These are phyloP conservation scores for Xestobium rufovillosum DNA, from an alignment of 2,888 invertebrate species.

Conservation along the genomic window DNA sequence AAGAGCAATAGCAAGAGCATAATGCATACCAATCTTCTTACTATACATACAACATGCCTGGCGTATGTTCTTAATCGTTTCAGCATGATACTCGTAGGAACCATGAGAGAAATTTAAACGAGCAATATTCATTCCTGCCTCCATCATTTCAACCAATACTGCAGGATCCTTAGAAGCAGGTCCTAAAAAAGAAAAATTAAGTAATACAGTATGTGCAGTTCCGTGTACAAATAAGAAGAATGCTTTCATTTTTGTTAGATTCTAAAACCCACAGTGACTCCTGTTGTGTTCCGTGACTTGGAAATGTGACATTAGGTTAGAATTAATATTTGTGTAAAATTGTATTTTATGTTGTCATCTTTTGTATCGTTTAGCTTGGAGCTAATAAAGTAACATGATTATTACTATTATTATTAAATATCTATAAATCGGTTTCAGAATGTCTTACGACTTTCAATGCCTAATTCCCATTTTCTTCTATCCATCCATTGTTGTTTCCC, in stretches of 20 bases:
- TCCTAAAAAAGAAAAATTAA: slow-evolving; percentile 41
- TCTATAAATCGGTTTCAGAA: no score
- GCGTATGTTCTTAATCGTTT: slow-evolving; percentile 88
- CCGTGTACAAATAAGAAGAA: neutral
- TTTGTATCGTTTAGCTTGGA: no score
- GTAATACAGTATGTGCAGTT: neutral
- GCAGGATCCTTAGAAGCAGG: slow-evolving; percentile 77
- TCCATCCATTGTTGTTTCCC: no score
- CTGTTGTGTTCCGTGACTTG: no score
- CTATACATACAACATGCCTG: slow-evolving; percentile 75
- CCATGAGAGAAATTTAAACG: slow-evolving; percentile 95
- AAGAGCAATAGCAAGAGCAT: slow-evolving; percentile 88
- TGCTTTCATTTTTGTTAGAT: neutral
- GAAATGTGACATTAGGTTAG: no score
- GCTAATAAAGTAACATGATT: no score
- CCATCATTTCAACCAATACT: slow-evolving; percentile 88
- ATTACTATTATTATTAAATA: no score
- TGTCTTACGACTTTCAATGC: no score
- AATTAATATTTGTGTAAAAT: no score
- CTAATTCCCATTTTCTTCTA: no score
- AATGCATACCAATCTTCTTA: slow-evolving; percentile 61
- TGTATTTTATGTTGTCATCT: no score
- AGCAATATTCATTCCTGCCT: slow-evolving; percentile 94
- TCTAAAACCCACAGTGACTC: no score
- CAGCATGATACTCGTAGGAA: slow-evolving; percentile 88